These are phyloP conservation scores for Garrulus glandarius DNA, from an alignment of 2,797 vertebrate species.

Conservation along the genomic window DNA sequence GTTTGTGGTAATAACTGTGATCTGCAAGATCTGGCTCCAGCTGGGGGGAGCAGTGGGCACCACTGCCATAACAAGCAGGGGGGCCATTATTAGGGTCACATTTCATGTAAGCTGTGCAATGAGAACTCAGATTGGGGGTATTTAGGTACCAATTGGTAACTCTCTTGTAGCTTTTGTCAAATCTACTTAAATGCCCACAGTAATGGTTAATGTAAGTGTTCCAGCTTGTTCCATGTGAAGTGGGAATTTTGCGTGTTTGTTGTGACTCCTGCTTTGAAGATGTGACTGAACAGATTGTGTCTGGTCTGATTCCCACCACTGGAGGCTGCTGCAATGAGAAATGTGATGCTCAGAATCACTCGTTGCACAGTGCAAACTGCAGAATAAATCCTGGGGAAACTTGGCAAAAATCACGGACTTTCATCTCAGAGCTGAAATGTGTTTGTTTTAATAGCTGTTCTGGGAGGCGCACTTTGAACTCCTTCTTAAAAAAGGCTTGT, in stretches of 20 bases:
- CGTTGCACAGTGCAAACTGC: background rate
- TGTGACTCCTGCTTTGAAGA: background rate
- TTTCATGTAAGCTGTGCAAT: background rate
- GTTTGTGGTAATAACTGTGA: background rate
- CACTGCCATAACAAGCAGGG: background rate
- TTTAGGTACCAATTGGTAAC: background rate
- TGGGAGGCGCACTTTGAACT: background rate
- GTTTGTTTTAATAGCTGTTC: background rate
- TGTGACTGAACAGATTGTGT: background rate
- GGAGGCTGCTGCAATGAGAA: background rate
- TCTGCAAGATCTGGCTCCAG: background rate
- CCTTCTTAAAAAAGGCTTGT: background rate
- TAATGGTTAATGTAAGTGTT: background rate
- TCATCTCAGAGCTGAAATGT: background rate
- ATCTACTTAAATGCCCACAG: background rate
- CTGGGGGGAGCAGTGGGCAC: too few species aligned
- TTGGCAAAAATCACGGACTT: background rate
- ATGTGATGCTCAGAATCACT: background rate
- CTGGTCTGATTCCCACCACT: background rate
- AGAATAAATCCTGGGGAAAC: background rate
- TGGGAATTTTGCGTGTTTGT: background rate
- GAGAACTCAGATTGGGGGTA: background rate
- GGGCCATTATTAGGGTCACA: background rate
- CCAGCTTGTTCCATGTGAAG: background rate
- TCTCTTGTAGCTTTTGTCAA: background rate